These are phyloP conservation scores for Scrobipalpa atriplicella DNA, from an alignment of 2,888 invertebrate genomes.

Conservation along the genomic window DNA sequence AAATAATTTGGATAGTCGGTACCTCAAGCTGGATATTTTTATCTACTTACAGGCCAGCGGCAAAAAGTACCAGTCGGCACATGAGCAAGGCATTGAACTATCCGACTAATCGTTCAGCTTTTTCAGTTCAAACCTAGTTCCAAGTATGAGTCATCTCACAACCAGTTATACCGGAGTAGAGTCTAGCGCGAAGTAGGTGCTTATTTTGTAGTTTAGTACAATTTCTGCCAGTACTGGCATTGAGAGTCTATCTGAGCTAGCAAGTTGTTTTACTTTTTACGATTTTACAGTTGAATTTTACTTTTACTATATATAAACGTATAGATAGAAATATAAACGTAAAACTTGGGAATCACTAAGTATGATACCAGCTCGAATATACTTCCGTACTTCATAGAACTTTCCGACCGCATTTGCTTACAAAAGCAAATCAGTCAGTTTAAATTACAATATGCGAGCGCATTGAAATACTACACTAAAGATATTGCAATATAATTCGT, in stretches of 20 bases:
- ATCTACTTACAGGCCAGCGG: background rate
- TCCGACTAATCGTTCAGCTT: background rate
- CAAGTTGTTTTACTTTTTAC: background rate
- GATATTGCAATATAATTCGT: background rate
- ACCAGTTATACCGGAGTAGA: slow-evolving; percentile 1
- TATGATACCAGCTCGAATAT: background rate
- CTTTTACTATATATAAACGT: too few relatives aligned
- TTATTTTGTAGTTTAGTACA: background rate
- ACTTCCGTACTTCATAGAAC: slow-evolving; percentile 17
- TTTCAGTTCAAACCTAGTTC: slow-evolving; percentile 7
- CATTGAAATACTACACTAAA: background rate
- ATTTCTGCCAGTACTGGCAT: background rate
- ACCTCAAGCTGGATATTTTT: background rate
- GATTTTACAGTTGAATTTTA: background rate
- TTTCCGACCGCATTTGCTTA: slow-evolving; percentile 13
- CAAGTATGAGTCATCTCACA: slow-evolving; percentile 17
- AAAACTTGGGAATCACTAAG: background rate
- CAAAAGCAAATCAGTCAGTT: slow-evolving; percentile 3
- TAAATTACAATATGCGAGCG: slow-evolving; percentile 7
- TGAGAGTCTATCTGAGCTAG: background rate
- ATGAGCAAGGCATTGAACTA: background rate
- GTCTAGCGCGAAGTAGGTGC: background rate
- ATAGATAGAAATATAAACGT: too few relatives aligned
- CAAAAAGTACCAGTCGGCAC: background rate
- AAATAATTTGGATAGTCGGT: too few relatives aligned